phyloP scores from a whole-genome alignment of 2,797 vertebrate genomes.

The Oryzias dopingdopingensis region DNA sequence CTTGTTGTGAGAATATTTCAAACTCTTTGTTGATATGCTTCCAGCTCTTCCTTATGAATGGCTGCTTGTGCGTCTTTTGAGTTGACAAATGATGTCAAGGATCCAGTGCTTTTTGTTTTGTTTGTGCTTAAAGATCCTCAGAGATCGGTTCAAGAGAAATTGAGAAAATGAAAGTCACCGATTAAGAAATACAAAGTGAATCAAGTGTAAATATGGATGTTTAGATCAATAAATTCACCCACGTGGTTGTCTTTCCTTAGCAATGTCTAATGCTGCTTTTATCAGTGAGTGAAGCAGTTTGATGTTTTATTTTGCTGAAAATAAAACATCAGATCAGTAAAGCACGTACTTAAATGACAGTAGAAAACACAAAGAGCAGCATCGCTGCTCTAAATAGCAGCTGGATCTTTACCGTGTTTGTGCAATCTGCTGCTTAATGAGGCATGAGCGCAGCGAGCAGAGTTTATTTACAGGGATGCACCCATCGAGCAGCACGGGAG shows the following conservation, averaged over 20 bases:
- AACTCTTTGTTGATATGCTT: too few relatives aligned
- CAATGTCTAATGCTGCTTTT: too few relatives aligned
- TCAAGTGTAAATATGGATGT: too few relatives aligned
- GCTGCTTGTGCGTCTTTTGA: too few relatives aligned
- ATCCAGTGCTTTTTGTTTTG: conserved; percentile 1
- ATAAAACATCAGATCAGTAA: too few relatives aligned
- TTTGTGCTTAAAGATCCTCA: background rate
- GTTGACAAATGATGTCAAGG: too few relatives aligned
- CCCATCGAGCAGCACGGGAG: conserved; percentile 46
- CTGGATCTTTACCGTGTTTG: conserved; percentile 30
- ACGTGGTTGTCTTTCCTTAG: too few relatives aligned
- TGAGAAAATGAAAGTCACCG: background rate
- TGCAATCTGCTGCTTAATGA: conserved; percentile 57
- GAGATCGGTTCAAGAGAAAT: conserved; percentile 16
- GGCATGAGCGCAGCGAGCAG: conserved; percentile 43
- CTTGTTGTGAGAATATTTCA: too few relatives aligned
- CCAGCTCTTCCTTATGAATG: too few relatives aligned
- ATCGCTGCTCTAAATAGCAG: conserved; percentile 26
- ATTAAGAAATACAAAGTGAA: conserved; percentile 1
- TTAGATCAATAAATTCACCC: background rate
- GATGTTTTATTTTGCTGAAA: too few relatives aligned
- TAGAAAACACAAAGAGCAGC: background rate
- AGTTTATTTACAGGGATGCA: conserved; percentile 24
- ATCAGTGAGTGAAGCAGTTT: too few relatives aligned
- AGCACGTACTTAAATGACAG: too few relatives aligned